Evolutionary conservation across 2,113 vertebrate species (phyloP), one percentile per base, ranked within the genome.

Genomic region (Macrotis lagotis): DNA sequence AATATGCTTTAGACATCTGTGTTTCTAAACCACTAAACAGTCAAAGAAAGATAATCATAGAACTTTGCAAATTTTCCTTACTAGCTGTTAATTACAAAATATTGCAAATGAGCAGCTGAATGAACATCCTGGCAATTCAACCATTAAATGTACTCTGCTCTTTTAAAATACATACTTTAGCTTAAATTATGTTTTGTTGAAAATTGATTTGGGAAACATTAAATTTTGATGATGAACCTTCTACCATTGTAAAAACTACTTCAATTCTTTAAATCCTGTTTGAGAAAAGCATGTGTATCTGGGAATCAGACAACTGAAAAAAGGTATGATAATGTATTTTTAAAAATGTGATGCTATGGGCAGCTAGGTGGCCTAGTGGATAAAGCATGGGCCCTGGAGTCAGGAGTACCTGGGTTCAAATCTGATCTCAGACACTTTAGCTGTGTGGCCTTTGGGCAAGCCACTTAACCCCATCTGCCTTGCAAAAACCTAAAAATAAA

Each of bases 41-140:
- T 66, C 6, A 94, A 93, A 48, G 91, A 94, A 89, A 90, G 25
- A 16, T 91, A 66, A 91, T 52, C 89, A 97, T 93, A 49, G 16
- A 25, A 49, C 95, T 47, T 91, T 89, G n/a, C 94, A 95, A 92
- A 93, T 83, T 28, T 90, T 96, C 94, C 59, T 51, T 94, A 93
- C 94, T 24, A 92, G 90, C 90, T 95, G 47, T 90, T 91, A 94
- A 88, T 90, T 51, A 95, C 48, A 49, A 26, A 90, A 90, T 31
- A 95, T 55, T 74, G 90, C 48, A 95, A 95, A 92, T 89, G 94
- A 26, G 47, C 92, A 83, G n/a, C n/a, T 83, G 83, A 96, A 91
- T 83, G 83, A 96, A 91, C 19, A 51, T 48, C 10, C 92, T 92
- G 50, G 11, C 93, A 89, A 95, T 93, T 83, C 92, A 37, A 94